A percentile compares a stretch with the other conserved stretches of the same genome.
Conservation (phyloP, 2,797 vertebrate genomes). For the Loris lydekkerianus region DNA sequence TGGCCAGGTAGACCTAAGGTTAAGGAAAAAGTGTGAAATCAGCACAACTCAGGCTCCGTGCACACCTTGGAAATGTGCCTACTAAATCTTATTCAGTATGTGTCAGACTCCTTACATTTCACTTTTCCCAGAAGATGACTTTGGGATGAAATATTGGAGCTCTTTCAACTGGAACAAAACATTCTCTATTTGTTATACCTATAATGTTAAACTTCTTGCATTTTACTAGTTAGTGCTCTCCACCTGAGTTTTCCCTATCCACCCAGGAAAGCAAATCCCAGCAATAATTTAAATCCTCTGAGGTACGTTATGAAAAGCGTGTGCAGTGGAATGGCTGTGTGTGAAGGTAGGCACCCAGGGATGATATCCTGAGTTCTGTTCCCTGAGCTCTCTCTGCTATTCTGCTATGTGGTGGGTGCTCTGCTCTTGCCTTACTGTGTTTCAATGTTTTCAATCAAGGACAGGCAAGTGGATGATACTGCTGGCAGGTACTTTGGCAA, state of each 20-base stretch:
- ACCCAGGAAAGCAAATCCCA: conserved; percentile 72
- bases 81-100: conserved; percentile 69
- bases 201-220: conserved; percentile 77
- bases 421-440: neutral
- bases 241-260: conserved; percentile 74
- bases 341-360: neutral
- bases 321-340: conserved; percentile 36
- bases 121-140: conserved; percentile 78
- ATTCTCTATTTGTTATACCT: conserved; percentile 79
- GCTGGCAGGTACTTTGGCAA: neutral
- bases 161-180: conserved; percentile 79
- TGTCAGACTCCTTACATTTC: conserved; percentile 72
- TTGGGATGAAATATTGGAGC: conserved; percentile 77
- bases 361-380: conserved; percentile 1
- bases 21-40: conserved; percentile 76
- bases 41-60: conserved; percentile 52
- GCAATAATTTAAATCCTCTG: conserved; percentile 68
- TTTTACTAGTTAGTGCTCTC: conserved; percentile 68
- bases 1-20: conserved; percentile 51
- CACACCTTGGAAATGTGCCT: conserved; percentile 62
- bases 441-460: neutral
- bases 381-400: neutral
- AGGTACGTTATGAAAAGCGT: conserved; percentile 61
- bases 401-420: neutral
- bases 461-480: neutral